Evolutionary conservation across 2,113 vertebrate species (phyloP).

Genomic region (Melierax canorus): DNA sequence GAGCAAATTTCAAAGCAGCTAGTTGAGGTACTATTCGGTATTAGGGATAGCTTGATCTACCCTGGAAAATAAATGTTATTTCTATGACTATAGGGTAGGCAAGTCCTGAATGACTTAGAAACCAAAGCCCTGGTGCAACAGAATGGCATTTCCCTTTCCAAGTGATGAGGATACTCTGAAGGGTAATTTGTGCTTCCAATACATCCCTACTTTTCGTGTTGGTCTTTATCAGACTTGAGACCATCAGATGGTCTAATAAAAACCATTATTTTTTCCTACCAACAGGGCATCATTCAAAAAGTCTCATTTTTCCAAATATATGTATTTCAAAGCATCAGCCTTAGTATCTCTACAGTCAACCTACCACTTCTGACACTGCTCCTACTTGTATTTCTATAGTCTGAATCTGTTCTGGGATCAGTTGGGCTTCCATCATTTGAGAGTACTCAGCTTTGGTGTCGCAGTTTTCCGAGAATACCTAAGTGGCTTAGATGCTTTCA

Average conservation of each 20-base stretch:
- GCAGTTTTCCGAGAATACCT: background rate
- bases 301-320: background rate
- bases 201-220: fast-evolving
- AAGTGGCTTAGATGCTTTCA: background rate
- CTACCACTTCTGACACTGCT: background rate
- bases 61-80: background rate
- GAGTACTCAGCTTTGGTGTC: background rate
- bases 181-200: background rate
- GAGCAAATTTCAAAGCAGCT: background rate
- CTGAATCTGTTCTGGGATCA: background rate
- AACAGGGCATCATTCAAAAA: background rate
- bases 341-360: background rate
- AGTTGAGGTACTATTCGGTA: background rate
- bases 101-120: background rate
- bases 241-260: background rate
- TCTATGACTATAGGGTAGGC: background rate
- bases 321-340: background rate
- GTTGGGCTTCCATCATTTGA: background rate
- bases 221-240: background rate
- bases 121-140: background rate
- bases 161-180: background rate
- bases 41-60: background rate
- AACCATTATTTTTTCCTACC: background rate
- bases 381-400: background rate
- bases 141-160: background rate